Percentiles rank a stretch among this genome's conserved stretches.
phyloP scores from a whole-genome alignment of 2,888 invertebrate species.

The Stenotaenia linearis region DNA sequence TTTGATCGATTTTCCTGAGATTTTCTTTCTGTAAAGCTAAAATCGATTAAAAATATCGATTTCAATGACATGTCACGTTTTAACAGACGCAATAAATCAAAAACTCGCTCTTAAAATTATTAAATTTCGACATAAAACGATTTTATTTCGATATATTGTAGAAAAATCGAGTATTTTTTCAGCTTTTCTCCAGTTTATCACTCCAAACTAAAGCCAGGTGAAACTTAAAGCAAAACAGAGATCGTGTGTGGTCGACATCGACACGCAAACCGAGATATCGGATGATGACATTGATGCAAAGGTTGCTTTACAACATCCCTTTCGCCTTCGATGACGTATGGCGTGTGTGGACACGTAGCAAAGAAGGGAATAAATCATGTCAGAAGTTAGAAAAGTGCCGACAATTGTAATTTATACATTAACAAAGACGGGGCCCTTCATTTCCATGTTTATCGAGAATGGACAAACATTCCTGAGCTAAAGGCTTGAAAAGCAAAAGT shows the following conservation, averaged over 20 bases:
- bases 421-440: slow-evolving; percentile 21
- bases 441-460: slow-evolving; percentile 33
- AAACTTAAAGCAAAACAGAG: neutral
- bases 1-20: too few species aligned
- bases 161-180: too few species aligned
- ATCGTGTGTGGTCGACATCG: slow-evolving; percentile 4
- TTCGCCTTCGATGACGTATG: neutral
- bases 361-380: slow-evolving; percentile 30
- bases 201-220: neutral
- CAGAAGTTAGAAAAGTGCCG: slow-evolving; percentile 9
- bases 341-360: neutral
- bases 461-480: slow-evolving; percentile 22
- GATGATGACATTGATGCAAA: slow-evolving; percentile 15
- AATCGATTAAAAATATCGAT: too few species aligned
- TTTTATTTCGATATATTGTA: too few species aligned
- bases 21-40: too few species aligned
- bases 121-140: too few species aligned
- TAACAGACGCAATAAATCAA: too few species aligned
- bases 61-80: too few species aligned
- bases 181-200: too few species aligned
- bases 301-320: neutral
- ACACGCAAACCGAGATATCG: slow-evolving; percentile 19
- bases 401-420: slow-evolving; percentile 32
- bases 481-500: neutral
- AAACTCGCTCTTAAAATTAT: too few species aligned